Conservation (phyloP, 2,888 invertebrate genomes). For the Hoplodrina ambigua region DNA sequence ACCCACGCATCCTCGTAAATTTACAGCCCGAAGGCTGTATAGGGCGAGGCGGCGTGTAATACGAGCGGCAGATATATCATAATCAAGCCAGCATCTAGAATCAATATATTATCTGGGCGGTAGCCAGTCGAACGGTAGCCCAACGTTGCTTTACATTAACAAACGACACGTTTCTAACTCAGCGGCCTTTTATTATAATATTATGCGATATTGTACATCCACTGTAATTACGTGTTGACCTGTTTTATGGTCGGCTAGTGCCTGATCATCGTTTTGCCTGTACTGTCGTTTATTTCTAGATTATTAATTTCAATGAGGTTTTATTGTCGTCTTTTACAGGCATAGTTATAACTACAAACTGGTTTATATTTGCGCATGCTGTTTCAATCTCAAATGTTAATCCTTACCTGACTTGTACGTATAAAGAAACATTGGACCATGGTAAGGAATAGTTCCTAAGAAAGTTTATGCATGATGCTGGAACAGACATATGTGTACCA, state of each 20-base stretch:
- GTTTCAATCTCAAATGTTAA: slow-evolving; percentile 48
- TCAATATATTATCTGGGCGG: slow-evolving; percentile 71
- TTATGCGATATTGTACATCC: slow-evolving; percentile 68
- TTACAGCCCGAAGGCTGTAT: slow-evolving; percentile 64
- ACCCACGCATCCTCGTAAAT: slow-evolving; percentile 68
- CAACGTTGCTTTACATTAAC: slow-evolving; percentile 68
- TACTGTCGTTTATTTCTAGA: slow-evolving; percentile 53
- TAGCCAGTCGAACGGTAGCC: slow-evolving; percentile 70
- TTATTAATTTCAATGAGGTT: slow-evolving; percentile 47
- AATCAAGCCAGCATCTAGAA: slow-evolving; percentile 73
- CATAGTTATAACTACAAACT: slow-evolving; percentile 39
- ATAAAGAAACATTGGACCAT: slow-evolving; percentile 51
- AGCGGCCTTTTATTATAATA: slow-evolving; percentile 67
- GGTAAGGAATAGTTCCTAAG: slow-evolving; percentile 56
- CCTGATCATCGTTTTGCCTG: slow-evolving; percentile 37
- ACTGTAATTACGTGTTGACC: slow-evolving; percentile 68
- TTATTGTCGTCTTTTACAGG: slow-evolving; percentile 47
- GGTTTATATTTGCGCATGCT: slow-evolving; percentile 24
- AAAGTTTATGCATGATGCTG: slow-evolving; percentile 64
- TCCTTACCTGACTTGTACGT: slow-evolving; percentile 34
- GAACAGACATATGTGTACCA: slow-evolving; percentile 63
- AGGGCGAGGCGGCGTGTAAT: slow-evolving; percentile 64
- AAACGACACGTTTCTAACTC: slow-evolving; percentile 70
- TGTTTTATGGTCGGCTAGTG: slow-evolving; percentile 63
- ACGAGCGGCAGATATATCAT: slow-evolving; percentile 73